Evolutionary conservation across 2,797 vertebrate genomes (phyloP).

Genomic region (Fistularia tabacaria): DNA sequence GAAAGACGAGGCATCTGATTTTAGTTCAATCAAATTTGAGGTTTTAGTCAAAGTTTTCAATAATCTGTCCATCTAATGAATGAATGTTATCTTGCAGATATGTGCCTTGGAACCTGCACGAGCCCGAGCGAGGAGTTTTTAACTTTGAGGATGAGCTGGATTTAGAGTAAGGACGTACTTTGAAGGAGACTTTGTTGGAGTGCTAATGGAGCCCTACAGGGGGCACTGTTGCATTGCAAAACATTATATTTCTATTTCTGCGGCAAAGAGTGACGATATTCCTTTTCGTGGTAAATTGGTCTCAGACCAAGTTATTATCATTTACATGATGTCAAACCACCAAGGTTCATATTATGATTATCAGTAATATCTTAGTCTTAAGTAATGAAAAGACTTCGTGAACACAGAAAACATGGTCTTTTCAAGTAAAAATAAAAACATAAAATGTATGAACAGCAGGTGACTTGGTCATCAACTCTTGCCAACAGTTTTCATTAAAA

Average conservation of each 20-base stretch:
- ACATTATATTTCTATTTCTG: neutral
- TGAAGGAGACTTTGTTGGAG: neutral
- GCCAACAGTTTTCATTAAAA: too few relatives aligned
- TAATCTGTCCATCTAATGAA: neutral
- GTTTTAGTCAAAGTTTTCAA: neutral
- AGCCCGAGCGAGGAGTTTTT: conserved; percentile 81
- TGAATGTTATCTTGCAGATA: conserved; percentile 72
- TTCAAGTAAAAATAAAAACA: neutral
- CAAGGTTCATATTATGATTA: too few relatives aligned
- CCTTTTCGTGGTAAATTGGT: too few relatives aligned
- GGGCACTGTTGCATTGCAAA: conserved; percentile 45
- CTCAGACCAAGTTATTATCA: too few relatives aligned
- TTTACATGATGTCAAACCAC: too few relatives aligned
- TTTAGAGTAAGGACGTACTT: conserved; percentile 52
- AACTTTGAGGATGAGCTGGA: conserved; percentile 85
- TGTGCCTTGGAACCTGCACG: conserved; percentile 91
- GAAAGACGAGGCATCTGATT: too few relatives aligned
- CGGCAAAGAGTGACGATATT: neutral
- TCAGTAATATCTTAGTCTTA: too few relatives aligned
- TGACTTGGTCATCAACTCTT: too few relatives aligned
- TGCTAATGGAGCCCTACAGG: conserved; percentile 29
- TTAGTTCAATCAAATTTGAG: neutral
- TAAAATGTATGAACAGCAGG: neutral
- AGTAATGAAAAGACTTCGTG: too few relatives aligned
- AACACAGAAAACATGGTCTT: neutral